These are phyloP conservation scores for Drosophila sechellia DNA, from an alignment of 1,140 invertebrate genomes.

Conservation along the genomic window DNA sequence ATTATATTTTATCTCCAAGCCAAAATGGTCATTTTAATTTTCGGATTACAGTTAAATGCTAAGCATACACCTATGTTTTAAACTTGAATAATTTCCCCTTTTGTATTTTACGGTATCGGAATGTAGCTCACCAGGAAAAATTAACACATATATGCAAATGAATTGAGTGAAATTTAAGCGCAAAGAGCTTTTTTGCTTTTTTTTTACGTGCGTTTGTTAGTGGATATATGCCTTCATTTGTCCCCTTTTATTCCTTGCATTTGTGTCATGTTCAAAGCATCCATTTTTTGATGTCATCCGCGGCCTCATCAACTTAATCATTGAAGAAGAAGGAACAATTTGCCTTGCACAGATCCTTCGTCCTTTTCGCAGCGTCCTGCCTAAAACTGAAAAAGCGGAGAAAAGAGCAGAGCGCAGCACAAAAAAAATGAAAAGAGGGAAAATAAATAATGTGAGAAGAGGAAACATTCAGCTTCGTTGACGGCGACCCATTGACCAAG, in stretches of 20 bases:
- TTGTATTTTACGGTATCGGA: no score
- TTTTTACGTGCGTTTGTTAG: neutral
- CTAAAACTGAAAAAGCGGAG: conserved; percentile 9
- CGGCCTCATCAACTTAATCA: conserved; percentile 45
- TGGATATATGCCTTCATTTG: neutral
- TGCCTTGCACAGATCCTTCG: conserved; percentile 37
- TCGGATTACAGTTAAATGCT: no score
- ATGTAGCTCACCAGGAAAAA: no score
- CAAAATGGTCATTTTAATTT: no score
- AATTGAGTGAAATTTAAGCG: neutral
- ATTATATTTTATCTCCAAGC: no score
- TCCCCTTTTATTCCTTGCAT: conserved; percentile 8
- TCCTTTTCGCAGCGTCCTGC: neutral
- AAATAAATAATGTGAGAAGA: conserved; percentile 45
- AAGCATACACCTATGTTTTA: no score
- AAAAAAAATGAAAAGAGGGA: conserved; percentile 1
- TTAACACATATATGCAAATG: no score
- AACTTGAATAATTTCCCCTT: no score
- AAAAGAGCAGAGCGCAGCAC: conserved; percentile 19
- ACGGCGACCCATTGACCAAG: conserved; percentile 78
- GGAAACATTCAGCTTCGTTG: conserved; percentile 53
- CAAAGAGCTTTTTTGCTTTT: neutral
- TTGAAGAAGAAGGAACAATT: conserved; percentile 42
- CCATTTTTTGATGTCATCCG: conserved; percentile 30
- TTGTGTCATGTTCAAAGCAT: conserved; percentile 45